Percentiles rank a stretch among this genome's conserved stretches.
phyloP scores from a whole-genome alignment of 2,113 vertebrate genomes.

The Myrmophylax atrothorax region DNA sequence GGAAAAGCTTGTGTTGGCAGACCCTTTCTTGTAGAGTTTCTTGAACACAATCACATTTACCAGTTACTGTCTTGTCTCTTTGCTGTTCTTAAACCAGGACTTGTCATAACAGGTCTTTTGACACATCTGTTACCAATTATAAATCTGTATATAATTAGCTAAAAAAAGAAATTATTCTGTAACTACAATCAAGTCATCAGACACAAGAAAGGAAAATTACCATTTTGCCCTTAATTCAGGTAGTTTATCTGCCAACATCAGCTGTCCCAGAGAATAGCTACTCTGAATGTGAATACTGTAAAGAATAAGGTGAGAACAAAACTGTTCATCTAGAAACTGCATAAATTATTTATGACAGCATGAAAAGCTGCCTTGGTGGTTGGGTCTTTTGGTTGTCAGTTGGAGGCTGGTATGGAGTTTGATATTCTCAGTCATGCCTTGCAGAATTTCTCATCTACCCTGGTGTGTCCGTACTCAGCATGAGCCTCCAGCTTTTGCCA shows the following conservation, averaged over 20 bases:
- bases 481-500: conserved; percentile 70
- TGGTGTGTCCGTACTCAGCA: conserved; percentile 68
- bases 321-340: not conserved
- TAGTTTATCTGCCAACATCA: not conserved
- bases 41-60: conserved; percentile 75
- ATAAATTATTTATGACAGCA: not conserved
- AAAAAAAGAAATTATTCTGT: not conserved
- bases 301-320: not conserved
- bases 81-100: conserved; percentile 60
- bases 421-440: not conserved
- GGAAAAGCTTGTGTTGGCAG: conserved; percentile 65
- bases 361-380: not conserved
- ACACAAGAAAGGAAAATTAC: not conserved
- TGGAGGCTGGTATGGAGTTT: not conserved
- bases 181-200: not conserved
- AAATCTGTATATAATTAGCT: not conserved
- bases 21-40: conserved; percentile 75
- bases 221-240: not conserved
- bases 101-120: not conserved
- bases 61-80: conserved; percentile 73
- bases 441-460: conserved; percentile 73
- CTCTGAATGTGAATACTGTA: not conserved
- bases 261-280: not conserved
- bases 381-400: not conserved
- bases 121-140: not conserved